These are phyloP conservation scores for Hemibagrus wyckioides DNA, from an alignment of 2,113 vertebrate genomes.

Conservation along the genomic window DNA sequence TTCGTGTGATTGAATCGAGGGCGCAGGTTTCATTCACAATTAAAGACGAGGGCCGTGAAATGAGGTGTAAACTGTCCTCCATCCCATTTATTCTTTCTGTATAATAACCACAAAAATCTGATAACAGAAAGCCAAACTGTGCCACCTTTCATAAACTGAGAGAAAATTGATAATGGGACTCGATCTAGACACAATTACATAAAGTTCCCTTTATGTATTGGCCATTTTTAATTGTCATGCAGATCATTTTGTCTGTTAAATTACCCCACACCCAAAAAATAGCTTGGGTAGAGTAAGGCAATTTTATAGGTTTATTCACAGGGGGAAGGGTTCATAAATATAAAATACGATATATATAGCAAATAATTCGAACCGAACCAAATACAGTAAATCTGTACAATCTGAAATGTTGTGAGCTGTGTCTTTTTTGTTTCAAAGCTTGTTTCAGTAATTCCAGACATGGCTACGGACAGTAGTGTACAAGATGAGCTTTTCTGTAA, in stretches of 20 bases:
- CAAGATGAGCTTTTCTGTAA: not conserved
- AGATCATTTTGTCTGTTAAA: constrained; percentile 5
- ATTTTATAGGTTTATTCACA: not conserved
- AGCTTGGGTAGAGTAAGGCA: not conserved
- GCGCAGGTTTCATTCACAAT: not conserved
- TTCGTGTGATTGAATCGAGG: not conserved
- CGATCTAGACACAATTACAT: not conserved
- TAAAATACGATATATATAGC: not conserved
- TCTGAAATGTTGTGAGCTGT: not conserved
- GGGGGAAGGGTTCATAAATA: not conserved
- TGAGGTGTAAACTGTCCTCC: not conserved
- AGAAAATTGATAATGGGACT: not conserved
- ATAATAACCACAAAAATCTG: not conserved
- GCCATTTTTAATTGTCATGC: constrained; percentile 5
- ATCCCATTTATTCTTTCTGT: not conserved
- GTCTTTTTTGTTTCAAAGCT: no score
- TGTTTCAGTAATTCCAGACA: not conserved
- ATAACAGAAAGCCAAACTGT: not conserved
- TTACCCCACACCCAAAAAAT: not conserved
- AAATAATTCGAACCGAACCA: not conserved
- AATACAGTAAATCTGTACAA: not conserved
- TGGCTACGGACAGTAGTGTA: not conserved
- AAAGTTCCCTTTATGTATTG: not conserved
- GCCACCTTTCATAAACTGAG: not conserved
- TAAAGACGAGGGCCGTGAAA: not conserved